These are phyloP conservation scores for Steatocranus sp. DNA, from an alignment of 2,797 vertebrate species.

Conservation along the genomic window DNA sequence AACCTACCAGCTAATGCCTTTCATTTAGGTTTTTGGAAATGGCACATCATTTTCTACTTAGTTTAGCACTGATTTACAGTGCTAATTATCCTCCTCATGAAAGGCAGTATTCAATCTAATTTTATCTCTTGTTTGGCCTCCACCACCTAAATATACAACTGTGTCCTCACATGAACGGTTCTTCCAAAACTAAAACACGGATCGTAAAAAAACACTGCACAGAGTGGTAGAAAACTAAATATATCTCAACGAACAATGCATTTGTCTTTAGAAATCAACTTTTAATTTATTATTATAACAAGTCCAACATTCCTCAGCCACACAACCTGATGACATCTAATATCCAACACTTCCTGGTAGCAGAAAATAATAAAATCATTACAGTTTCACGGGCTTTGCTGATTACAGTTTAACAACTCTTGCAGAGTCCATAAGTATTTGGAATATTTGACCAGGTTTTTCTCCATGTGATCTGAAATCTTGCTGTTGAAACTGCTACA, in stretches of 20 bases:
- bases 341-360: not conserved
- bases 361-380: not conserved
- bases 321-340: not conserved
- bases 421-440: not conserved
- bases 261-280: not conserved
- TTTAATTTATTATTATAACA: not conserved
- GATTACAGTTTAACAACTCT: not conserved
- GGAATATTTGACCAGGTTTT: not conserved
- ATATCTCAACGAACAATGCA: not conserved
- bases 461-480: not conserved
- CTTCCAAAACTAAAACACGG: not conserved
- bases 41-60: not conserved
- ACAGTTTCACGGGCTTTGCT: not conserved
- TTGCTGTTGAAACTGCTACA: not conserved
- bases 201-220: not conserved
- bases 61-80: not conserved
- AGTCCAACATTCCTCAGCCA: not conserved
- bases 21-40: not conserved
- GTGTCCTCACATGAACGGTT: not conserved
- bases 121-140: not conserved
- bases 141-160: not conserved
- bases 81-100: not conserved
- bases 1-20: not conserved
- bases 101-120: not conserved
- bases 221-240: rapidly evolving